Evolutionary conservation across 2,888 invertebrate species (phyloP).

Genomic region (Macrophya alboannulata): DNA sequence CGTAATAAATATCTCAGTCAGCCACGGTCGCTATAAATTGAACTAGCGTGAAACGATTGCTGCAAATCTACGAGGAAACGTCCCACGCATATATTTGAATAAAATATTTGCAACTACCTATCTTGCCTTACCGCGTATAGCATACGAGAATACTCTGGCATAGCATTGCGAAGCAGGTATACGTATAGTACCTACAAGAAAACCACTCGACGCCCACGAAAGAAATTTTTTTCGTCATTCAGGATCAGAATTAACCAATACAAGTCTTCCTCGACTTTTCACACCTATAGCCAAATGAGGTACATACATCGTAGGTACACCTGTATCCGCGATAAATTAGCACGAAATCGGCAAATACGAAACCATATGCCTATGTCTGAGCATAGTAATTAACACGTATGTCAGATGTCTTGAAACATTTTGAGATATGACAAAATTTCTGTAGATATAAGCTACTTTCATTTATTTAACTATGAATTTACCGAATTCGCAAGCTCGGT

Average conservation of each 20-base stretch:
- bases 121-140: constrained; percentile 1
- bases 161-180: neutral
- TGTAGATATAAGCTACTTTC: neutral
- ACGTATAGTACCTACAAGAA: neutral
- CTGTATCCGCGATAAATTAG: neutral
- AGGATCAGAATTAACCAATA: neutral
- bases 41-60: constrained; percentile 23
- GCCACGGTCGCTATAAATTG: neutral
- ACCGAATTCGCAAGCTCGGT: neutral
- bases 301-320: neutral
- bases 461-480: neutral
- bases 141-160: neutral
- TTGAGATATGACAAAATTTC: neutral
- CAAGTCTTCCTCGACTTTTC: neutral
- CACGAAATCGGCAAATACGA: neutral
- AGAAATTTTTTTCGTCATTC: neutral
- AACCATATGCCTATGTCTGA: neutral
- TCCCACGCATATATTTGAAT: constrained; percentile 51
- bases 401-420: neutral
- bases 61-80: constrained; percentile 42
- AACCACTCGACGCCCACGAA: neutral
- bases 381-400: neutral
- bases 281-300: neutral
- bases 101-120: constrained; percentile 16
- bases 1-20: constrained; percentile 24